Evolutionary conservation across 2,888 invertebrate genomes (phyloP), one percentile per base, ranked within the genome.

Genomic region (Quadriops clusia): DNA sequence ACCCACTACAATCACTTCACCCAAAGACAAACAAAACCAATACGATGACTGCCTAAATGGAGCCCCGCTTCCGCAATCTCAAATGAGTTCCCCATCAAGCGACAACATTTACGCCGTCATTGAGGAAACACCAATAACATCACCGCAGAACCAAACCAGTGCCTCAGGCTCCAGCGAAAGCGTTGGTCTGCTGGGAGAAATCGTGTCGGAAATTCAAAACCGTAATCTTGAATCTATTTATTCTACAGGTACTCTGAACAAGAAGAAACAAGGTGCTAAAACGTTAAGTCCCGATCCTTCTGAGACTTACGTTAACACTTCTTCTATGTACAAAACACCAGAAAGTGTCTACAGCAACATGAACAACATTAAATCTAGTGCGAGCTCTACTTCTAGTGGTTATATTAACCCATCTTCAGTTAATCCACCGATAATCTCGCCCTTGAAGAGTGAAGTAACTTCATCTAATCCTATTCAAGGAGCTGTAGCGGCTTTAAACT

Each of bases 91-190:
- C 1, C 64, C 67, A 3, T 62, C 59, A 26, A 60, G 58, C 10
- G 86, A 86, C 49, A 86, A 85, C 48, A 87, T 87, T 39, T 87
- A 87, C 53, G 84, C 86, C 0, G 81, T 86, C 0, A 87, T 87
- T 28, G 86, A 87, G 50, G 87, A 87, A 52, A 70, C 74, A 17
- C 74, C 80, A 0, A 43, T 37, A 24, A 41, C 41, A 8, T 59
- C 60, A 0, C 60, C 61, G 1, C 48, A 62, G 10, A 64, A 62
- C 1, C 47, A 46, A 30, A 50, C 44, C 12, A 54, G 59, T 3
- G 60, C 54, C 33, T 67, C 72, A 0, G 69, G 68, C 1, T 74
- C 74, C 37, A 64, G 67, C 7, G 80, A 80, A 34, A 78, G 76
- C 39, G 72, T 83, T 66, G 86, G 86, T 0, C 58, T 89, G 11